These are phyloP conservation scores for Sitophilus oryzae DNA, from an alignment of 1,140 invertebrate genomes.

Conservation along the genomic window DNA sequence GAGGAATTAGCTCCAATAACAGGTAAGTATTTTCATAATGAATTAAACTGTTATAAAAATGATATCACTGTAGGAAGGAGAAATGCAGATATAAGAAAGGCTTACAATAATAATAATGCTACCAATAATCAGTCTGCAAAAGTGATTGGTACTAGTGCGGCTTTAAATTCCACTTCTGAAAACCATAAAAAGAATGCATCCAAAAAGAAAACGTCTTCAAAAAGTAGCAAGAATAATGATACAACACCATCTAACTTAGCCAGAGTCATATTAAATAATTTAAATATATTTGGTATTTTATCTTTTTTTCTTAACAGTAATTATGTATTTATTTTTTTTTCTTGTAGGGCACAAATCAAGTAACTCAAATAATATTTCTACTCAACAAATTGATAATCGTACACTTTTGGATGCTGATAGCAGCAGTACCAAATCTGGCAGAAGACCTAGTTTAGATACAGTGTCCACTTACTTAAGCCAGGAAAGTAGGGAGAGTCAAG, in stretches of 20 bases:
- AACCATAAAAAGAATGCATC: conserved; percentile 26
- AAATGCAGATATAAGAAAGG: conserved; percentile 31
- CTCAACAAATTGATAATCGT: conserved; percentile 36
- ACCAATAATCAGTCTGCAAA: conserved; percentile 24
- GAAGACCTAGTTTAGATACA: conserved; percentile 75
- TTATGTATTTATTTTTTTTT: conserved; percentile 6
- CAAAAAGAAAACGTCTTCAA: conserved; percentile 35
- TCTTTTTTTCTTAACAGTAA: conserved; percentile 4
- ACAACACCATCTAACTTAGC: conserved; percentile 57
- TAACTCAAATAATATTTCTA: conserved; percentile 13
- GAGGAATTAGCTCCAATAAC: conserved; percentile 50
- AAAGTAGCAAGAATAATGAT: conserved; percentile 37
- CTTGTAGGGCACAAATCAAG: conserved; percentile 37
- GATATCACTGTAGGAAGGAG: conserved; percentile 29
- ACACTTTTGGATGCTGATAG: conserved; percentile 58
- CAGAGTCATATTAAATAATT: conserved; percentile 67
- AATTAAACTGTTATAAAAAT: background rate
- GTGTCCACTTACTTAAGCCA: conserved; percentile 83
- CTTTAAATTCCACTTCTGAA: conserved; percentile 30
- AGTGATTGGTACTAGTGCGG: conserved; percentile 34
- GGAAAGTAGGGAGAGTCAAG: conserved; percentile 62
- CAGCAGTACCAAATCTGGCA: conserved; percentile 63
- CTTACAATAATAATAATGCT: conserved; percentile 18
- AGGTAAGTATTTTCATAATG: conserved; percentile 27
- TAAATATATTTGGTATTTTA: conserved; percentile 69